These are phyloP conservation scores for Agriopis marginaria DNA, from an alignment of 2,888 invertebrate genomes.

Conservation along the genomic window DNA sequence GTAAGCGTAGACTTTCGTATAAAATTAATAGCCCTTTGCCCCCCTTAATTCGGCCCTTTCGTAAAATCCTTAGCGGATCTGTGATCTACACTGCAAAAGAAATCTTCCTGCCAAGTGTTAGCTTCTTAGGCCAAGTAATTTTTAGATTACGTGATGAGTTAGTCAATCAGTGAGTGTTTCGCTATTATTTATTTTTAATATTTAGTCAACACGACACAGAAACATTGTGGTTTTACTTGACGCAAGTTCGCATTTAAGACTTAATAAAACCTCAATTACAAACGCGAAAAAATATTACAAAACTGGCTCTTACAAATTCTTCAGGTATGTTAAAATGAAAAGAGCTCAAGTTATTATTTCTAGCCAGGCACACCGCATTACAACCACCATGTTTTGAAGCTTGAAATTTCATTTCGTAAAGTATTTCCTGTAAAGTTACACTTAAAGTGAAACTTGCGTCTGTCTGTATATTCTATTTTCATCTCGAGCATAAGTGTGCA, in stretches of 20 bases:
- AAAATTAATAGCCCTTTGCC: too few species aligned
- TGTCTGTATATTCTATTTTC: conserved; percentile 9
- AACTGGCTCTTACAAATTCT: not conserved
- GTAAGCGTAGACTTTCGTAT: too few species aligned
- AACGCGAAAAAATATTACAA: not conserved
- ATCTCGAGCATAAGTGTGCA: not conserved
- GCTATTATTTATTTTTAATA: not conserved
- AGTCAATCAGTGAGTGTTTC: too few species aligned
- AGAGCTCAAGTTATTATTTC: not conserved
- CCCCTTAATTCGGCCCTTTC: too few species aligned
- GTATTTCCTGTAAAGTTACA: conserved; percentile 7
- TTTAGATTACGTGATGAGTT: too few species aligned
- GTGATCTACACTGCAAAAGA: too few species aligned
- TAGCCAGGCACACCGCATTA: conserved; percentile 1
- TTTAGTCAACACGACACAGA: not conserved
- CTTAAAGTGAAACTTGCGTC: conserved; percentile 8
- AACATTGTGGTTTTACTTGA: not conserved
- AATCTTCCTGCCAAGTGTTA: too few species aligned
- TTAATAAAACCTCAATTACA: conserved; percentile 7
- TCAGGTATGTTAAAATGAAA: not conserved
- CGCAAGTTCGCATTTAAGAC: conserved; percentile 3
- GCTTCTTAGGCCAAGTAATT: too few species aligned
- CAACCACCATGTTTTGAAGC: not conserved
- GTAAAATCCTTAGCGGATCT: too few species aligned
- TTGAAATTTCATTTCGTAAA: conserved; percentile 16